phyloP scores from a whole-genome alignment of 2,797 vertebrate species.

The Neoniphon sammara region DNA sequence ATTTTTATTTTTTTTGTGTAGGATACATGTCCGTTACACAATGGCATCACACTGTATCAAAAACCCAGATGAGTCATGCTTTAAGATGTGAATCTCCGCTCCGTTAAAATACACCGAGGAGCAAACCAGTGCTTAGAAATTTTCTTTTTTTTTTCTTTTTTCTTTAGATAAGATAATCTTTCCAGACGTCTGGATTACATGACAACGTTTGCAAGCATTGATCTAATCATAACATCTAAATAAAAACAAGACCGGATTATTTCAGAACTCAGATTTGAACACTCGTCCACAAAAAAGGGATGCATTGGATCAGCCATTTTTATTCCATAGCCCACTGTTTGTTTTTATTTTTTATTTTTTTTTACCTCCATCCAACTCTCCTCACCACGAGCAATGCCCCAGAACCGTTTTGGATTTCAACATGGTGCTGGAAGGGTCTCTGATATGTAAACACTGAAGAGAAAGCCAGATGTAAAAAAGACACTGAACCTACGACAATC shows the following conservation, averaged over 20 bases:
- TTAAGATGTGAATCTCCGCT: slow-evolving; percentile 22
- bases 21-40: slow-evolving; percentile 58
- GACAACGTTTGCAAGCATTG: slow-evolving; percentile 79
- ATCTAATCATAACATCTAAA: slow-evolving; percentile 78
- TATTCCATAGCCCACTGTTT: slow-evolving; percentile 42
- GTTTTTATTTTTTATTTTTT: slow-evolving; percentile 1
- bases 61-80: slow-evolving; percentile 74
- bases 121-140: slow-evolving; percentile 67
- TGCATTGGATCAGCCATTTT: slow-evolving; percentile 38
- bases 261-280: slow-evolving; percentile 66
- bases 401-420: slow-evolving; percentile 52
- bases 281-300: slow-evolving; percentile 55
- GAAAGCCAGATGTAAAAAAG: slow-evolving; percentile 41
- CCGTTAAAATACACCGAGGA: slow-evolving; percentile 22
- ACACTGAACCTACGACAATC: slow-evolving; percentile 43
- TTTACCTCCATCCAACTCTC: slow-evolving; percentile 34
- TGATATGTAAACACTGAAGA: slow-evolving; percentile 62
- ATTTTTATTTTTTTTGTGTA: slow-evolving; percentile 20
- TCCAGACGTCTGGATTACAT: slow-evolving; percentile 75
- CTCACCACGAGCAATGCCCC: slow-evolving; percentile 45
- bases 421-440: slow-evolving; percentile 49
- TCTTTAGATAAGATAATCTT: slow-evolving; percentile 61
- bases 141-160: slow-evolving; percentile 33
- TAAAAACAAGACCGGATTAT: slow-evolving; percentile 75
- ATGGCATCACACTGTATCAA: slow-evolving; percentile 72